Percentiles rank a stretch among this genome's conserved stretches.
phyloP scores from a whole-genome alignment of 2,888 invertebrate genomes.

The Papilio gigon region DNA sequence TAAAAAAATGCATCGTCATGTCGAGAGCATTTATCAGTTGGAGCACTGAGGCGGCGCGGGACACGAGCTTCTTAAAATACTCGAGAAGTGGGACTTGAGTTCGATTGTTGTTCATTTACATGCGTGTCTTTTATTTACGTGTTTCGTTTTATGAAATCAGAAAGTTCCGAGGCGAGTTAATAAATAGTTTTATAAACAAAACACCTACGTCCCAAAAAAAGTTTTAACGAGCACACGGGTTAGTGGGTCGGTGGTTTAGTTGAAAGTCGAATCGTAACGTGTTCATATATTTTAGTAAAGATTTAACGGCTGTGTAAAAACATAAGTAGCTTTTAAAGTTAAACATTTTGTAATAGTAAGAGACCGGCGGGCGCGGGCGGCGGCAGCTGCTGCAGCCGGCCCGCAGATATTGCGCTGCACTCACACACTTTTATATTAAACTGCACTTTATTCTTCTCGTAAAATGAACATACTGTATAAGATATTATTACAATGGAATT shows the following conservation, averaged over 20 bases:
- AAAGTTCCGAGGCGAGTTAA: no score
- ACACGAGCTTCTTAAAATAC: background rate
- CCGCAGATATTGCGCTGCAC: background rate
- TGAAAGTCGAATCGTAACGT: no score
- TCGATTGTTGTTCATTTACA: background rate
- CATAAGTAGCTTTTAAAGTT: background rate
- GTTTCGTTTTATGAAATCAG: background rate
- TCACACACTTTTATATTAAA: background rate
- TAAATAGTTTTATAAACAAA: no score
- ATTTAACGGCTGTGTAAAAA: no score
- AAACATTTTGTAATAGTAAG: slow-evolving; percentile 1
- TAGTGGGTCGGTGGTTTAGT: no score
- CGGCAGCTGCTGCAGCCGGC: background rate
- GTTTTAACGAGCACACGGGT: no score
- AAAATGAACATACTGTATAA: background rate
- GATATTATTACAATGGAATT: background rate
- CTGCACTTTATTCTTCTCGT: background rate
- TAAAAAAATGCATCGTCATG: slow-evolving; percentile 4
- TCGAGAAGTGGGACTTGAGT: background rate
- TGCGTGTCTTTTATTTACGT: background rate
- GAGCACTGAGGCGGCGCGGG: background rate
- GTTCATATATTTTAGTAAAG: no score
- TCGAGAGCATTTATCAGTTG: slow-evolving; percentile 3
- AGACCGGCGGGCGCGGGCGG: background rate
- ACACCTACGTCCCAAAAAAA: no score